A percentile compares a stretch with the other conserved stretches of the same genome.
phyloP scores from a whole-genome alignment of 2,113 vertebrate species.

The Dromas ardeola region DNA sequence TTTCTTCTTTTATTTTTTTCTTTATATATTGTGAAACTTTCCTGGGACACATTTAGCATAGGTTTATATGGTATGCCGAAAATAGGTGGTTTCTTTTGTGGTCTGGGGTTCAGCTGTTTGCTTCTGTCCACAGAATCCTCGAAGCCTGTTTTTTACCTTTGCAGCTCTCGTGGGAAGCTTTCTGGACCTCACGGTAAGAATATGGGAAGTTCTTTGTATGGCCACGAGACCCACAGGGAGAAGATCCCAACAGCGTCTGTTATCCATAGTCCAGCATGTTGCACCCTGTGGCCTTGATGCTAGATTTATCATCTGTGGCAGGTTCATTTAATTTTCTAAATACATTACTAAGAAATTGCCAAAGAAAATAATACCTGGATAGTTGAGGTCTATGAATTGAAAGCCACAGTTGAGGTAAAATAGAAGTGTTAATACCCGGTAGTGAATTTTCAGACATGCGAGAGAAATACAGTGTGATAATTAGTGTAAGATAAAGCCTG shows the following conservation, averaged over 20 bases:
- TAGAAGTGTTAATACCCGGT: background rate
- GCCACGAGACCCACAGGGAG: background rate
- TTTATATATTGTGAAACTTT: background rate
- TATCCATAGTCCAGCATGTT: background rate
- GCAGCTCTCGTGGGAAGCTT: background rate
- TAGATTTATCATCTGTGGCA: background rate
- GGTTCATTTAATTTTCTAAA: background rate
- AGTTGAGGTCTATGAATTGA: background rate
- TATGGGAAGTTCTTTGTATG: background rate
- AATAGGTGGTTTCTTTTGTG: background rate
- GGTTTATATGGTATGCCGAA: background rate
- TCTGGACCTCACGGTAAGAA: background rate
- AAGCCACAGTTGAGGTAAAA: background rate
- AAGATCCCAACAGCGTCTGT: background rate
- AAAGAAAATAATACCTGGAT: background rate
- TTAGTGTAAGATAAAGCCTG: background rate
- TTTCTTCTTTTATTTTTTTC: background rate
- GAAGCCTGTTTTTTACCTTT: background rate
- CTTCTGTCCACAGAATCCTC: background rate
- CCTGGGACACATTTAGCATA: background rate
- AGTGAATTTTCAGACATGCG: background rate
- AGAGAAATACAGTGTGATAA: background rate
- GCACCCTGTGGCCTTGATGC: background rate
- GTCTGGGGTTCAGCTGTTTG: background rate
- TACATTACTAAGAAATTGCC: background rate